Conservation (phyloP, 1,140 invertebrate genomes). For the Sesamia nonagrioides region DNA sequence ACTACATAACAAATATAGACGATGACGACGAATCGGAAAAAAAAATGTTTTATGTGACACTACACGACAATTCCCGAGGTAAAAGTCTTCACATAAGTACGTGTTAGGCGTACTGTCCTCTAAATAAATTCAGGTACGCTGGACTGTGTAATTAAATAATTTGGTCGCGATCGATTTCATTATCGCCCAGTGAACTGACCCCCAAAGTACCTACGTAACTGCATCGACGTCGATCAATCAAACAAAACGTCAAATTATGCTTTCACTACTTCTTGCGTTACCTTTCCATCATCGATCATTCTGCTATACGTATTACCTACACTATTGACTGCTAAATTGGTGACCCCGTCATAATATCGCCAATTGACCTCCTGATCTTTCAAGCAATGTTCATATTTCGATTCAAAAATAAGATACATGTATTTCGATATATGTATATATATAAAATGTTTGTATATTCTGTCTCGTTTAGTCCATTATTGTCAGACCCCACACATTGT, state of each 20-base stretch:
- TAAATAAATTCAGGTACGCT: background rate
- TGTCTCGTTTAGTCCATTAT: background rate
- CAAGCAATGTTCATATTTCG: constrained; percentile 1
- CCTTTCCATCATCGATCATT: constrained; percentile 7
- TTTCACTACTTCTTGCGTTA: background rate
- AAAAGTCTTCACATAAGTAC: background rate
- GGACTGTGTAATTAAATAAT: constrained; percentile 1
- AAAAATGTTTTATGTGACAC: too few relatives aligned
- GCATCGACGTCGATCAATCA: constrained; percentile 7
- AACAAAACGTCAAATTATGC: constrained; percentile 7
- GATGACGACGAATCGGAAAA: too few relatives aligned
- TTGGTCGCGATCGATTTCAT: background rate
- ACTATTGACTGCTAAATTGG: constrained; percentile 5
- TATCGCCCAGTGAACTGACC: background rate
- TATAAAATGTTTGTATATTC: background rate
- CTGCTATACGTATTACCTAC: background rate
- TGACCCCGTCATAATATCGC: background rate
- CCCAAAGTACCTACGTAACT: background rate
- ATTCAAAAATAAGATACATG: background rate
- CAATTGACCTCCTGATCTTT: constrained; percentile 23
- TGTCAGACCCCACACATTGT: constrained; percentile 26
- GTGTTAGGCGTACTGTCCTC: background rate
- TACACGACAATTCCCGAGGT: background rate
- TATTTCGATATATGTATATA: background rate
- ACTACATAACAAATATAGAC: too few relatives aligned